Conservation (phyloP, 2,113 vertebrate genomes). For the Ceyx margarethae region DNA sequence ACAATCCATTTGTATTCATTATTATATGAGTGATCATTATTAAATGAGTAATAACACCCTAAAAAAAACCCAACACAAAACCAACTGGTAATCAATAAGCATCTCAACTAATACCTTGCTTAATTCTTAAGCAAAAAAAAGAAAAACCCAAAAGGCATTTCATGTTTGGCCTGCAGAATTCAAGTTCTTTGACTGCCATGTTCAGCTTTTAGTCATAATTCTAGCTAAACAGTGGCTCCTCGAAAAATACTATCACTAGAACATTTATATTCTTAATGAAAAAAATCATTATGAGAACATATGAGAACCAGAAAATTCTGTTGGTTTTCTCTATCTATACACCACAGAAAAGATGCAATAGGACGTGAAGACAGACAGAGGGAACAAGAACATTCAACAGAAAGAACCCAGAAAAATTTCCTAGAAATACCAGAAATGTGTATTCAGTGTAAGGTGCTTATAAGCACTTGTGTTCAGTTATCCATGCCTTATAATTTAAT, state of each 20-base stretch:
- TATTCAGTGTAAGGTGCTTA: background rate
- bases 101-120: background rate
- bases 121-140: background rate
- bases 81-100: background rate
- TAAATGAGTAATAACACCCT: background rate
- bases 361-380: background rate
- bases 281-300: background rate
- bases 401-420: background rate
- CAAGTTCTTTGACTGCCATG: background rate
- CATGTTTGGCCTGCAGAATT: background rate
- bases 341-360: background rate
- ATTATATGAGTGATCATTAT: background rate
- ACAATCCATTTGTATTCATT: background rate
- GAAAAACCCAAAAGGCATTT: background rate
- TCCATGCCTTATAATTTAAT: background rate
- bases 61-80: background rate
- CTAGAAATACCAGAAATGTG: background rate
- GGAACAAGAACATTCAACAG: background rate
- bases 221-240: background rate
- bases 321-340: background rate
- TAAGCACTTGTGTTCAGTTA: background rate
- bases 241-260: background rate
- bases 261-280: background rate
- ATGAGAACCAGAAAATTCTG: background rate
- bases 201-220: background rate